These are phyloP conservation scores for Myathropa florea DNA, from an alignment of 2,888 invertebrate species.

Conservation along the genomic window DNA sequence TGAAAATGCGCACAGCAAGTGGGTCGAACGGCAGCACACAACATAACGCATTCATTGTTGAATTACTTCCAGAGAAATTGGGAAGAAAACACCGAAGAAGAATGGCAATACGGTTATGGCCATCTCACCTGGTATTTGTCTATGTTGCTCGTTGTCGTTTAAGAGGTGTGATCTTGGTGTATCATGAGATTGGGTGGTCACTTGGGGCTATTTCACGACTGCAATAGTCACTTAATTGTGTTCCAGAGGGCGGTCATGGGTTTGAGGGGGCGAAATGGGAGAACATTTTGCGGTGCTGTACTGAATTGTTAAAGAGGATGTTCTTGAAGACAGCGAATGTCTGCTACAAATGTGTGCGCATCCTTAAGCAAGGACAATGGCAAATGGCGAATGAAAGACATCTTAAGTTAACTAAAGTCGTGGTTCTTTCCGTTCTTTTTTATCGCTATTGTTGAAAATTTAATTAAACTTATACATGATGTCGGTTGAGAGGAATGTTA, in stretches of 20 bases:
- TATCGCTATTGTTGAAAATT: not conserved
- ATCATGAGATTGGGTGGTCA: conserved; percentile 49
- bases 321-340: not conserved
- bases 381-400: not conserved
- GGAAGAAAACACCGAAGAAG: conserved; percentile 37
- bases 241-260: not conserved
- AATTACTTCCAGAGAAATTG: conserved; percentile 66
- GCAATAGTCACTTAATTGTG: conserved; percentile 62
- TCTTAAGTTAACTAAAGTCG: not conserved
- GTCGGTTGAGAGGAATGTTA: not conserved
- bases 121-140: conserved; percentile 58
- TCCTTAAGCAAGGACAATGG: not conserved
- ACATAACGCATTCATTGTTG: conserved; percentile 68
- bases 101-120: conserved; percentile 45
- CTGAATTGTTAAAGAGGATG: conserved; percentile 54
- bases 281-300: conserved; percentile 59
- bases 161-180: conserved; percentile 30
- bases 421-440: not conserved
- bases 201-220: conserved; percentile 46
- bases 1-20: conserved; percentile 18
- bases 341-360: not conserved
- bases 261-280: not conserved
- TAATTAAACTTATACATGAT: not conserved
- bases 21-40: conserved; percentile 2
- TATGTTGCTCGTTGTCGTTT: conserved; percentile 10